Conservation (phyloP, 2,797 vertebrate species). For the Euthynnus affinis region DNA sequence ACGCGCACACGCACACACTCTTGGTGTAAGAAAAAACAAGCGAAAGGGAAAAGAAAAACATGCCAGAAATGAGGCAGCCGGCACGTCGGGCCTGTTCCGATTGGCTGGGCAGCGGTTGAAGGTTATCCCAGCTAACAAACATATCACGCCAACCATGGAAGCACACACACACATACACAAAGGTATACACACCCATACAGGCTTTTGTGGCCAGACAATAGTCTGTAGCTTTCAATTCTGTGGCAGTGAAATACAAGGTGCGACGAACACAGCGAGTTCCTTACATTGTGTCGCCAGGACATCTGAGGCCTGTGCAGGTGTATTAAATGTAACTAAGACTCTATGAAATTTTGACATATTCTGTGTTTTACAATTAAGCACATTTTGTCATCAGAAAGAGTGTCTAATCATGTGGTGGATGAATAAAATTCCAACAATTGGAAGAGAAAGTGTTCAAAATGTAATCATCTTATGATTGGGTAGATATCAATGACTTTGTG, state of each 20-base stretch:
- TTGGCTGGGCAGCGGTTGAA: conserved; percentile 81
- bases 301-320: not conserved
- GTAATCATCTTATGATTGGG: too few species aligned
- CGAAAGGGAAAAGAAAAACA: conserved; percentile 38
- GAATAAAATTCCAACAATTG: too few species aligned
- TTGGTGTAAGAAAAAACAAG: conserved; percentile 41
- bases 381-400: too few species aligned
- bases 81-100: conserved; percentile 75
- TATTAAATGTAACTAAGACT: not conserved
- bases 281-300: not conserved
- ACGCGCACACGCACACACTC: conserved; percentile 3
- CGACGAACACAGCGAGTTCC: conserved; percentile 7
- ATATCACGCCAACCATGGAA: conserved; percentile 66
- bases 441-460: too few species aligned
- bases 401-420: too few species aligned
- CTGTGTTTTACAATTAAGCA: too few species aligned
- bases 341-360: too few species aligned
- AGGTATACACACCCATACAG: conserved; percentile 37
- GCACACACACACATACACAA: conserved; percentile 12
- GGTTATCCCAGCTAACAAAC: conserved; percentile 81
- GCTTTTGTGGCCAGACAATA: conserved; percentile 66
- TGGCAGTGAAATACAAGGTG: conserved; percentile 56
- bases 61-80: conserved; percentile 68
- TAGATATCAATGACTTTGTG: too few species aligned
- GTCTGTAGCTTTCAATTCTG: conserved; percentile 68